These are phyloP conservation scores for Pseudococcus longispinus DNA, from an alignment of 2,888 invertebrate genomes.

Conservation along the genomic window DNA sequence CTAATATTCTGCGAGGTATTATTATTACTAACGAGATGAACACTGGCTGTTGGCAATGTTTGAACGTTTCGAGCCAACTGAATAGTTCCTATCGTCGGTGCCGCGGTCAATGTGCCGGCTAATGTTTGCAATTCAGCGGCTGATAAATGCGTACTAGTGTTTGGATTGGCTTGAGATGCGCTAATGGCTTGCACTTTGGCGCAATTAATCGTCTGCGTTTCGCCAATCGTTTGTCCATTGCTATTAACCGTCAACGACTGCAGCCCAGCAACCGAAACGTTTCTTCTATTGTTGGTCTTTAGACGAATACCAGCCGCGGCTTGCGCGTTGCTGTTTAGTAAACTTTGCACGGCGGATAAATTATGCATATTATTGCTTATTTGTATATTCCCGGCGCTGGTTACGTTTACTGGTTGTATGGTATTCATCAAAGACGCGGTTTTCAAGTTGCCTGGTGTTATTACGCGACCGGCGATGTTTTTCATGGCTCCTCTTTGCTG, in stretches of 20 bases:
- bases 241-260: conserved; percentile 8
- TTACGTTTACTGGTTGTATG: conserved; percentile 48
- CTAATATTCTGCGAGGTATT: conserved; percentile 13
- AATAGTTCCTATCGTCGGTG: conserved; percentile 55
- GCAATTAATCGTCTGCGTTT: conserved; percentile 46
- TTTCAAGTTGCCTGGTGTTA: conserved; percentile 27
- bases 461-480: conserved; percentile 48
- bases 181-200: conserved; percentile 38
- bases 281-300: conserved; percentile 35
- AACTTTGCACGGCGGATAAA: conserved; percentile 46
- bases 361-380: conserved; percentile 46
- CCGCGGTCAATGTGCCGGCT: conserved; percentile 56
- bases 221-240: conserved; percentile 16
- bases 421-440: conserved; percentile 39
- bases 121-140: conserved; percentile 57
- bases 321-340: conserved; percentile 36
- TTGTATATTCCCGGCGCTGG: conserved; percentile 31
- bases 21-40: conserved; percentile 49
- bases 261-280: conserved; percentile 38
- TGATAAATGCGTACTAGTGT: conserved; percentile 32
- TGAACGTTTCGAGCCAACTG: conserved; percentile 51
- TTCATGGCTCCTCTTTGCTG: conserved; percentile 42
- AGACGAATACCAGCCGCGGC: conserved; percentile 7
- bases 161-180: neutral
- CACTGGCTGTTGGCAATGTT: conserved; percentile 51